These are phyloP conservation scores for Drosophila punjabiensis DNA, from an alignment of 1,140 invertebrate genomes.

Conservation along the genomic window DNA sequence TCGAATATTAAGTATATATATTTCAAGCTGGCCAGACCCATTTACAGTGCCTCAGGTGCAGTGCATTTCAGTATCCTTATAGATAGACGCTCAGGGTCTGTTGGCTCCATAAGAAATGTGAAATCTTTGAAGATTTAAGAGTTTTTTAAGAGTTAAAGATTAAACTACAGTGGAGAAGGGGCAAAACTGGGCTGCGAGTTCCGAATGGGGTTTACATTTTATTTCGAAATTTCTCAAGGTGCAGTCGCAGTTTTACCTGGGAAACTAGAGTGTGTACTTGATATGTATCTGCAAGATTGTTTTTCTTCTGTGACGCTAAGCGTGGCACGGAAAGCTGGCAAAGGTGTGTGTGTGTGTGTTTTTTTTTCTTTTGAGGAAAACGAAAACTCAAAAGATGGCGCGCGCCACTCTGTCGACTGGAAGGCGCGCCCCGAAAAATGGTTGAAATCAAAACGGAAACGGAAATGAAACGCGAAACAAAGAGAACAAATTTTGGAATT, in stretches of 20 bases:
- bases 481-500: slow-evolving; percentile 2
- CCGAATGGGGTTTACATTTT: slow-evolving; percentile 17
- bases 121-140: slow-evolving; percentile 39
- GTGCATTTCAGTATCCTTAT: slow-evolving; percentile 54
- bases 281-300: slow-evolving; percentile 44
- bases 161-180: slow-evolving; percentile 47
- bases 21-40: slow-evolving; percentile 29
- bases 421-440: slow-evolving; percentile 10
- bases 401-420: slow-evolving; percentile 7
- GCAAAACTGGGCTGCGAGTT: slow-evolving; percentile 32
- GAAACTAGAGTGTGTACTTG: slow-evolving; percentile 28
- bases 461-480: slow-evolving; percentile 35
- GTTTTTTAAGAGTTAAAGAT: slow-evolving; percentile 40
- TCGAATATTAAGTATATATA: slow-evolving; percentile 6
- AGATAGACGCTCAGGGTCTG: slow-evolving; percentile 39
- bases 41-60: slow-evolving; percentile 46
- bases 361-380: slow-evolving; percentile 25
- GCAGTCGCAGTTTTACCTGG: slow-evolving; percentile 37
- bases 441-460: slow-evolving; percentile 37
- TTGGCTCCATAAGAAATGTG: slow-evolving; percentile 54
- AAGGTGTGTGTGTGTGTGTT: slow-evolving; percentile 38
- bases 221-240: slow-evolving; percentile 23
- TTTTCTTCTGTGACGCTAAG: slow-evolving; percentile 69
- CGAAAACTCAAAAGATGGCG: slow-evolving; percentile 42
- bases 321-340: slow-evolving; percentile 67